Evolutionary conservation across 2,113 vertebrate species (phyloP).

Genomic region (Heterochromis multidens): DNA sequence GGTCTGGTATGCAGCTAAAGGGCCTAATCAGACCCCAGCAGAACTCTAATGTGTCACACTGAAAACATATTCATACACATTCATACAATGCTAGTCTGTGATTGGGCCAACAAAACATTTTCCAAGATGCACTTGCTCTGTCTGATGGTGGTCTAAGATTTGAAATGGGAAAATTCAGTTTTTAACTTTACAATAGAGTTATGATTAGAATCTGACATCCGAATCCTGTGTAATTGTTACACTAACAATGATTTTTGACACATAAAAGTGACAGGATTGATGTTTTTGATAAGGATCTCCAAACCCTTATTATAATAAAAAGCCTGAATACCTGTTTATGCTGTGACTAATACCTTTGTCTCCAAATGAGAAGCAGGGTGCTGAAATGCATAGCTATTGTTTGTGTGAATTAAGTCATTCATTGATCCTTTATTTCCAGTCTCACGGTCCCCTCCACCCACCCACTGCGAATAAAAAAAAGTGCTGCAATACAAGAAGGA

Average conservation of each 20-base stretch:
- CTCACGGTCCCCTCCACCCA: neutral
- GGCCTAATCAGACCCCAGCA: too few relatives aligned
- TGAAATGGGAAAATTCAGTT: neutral
- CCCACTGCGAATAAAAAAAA: constrained; percentile 5
- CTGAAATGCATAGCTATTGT: neutral
- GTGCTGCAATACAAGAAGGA: constrained; percentile 7
- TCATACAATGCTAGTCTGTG: too few relatives aligned
- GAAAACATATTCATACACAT: neutral
- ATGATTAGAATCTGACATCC: neutral
- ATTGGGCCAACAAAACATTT: neutral
- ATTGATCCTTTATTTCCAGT: constrained; percentile 25
- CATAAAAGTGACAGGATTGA: neutral
- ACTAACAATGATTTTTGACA: neutral
- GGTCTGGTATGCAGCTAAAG: too few relatives aligned
- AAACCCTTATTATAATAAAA: neutral
- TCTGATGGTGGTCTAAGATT: neutral
- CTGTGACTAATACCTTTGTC: neutral
- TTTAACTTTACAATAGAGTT: neutral
- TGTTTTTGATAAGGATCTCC: neutral
- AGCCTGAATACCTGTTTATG: neutral
- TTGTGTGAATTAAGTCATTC: constrained; percentile 30
- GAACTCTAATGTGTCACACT: neutral
- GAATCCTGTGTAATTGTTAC: neutral
- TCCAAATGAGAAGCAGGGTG: neutral
- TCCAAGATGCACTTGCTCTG: neutral